These are phyloP conservation scores for Psammodynastes pulverulentus DNA, from an alignment of 2,113 vertebrate genomes.

Conservation along the genomic window DNA sequence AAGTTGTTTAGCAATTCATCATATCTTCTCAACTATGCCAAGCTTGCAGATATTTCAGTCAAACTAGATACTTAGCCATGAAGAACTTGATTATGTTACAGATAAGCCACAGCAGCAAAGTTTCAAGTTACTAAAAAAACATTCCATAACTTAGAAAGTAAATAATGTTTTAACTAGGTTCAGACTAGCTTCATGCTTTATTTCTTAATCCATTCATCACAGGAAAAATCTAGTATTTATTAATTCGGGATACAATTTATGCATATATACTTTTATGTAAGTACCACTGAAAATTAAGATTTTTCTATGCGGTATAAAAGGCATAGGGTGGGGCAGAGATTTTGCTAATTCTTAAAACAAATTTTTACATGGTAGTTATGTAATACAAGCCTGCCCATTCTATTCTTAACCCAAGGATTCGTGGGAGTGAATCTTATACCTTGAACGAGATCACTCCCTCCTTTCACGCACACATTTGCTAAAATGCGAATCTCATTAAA, in stretches of 20 bases:
- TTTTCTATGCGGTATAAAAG: neutral
- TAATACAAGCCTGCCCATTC: neutral
- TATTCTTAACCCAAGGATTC: too few relatives aligned
- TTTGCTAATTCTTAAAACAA: neutral
- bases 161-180: neutral
- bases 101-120: neutral
- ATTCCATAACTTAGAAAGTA: neutral
- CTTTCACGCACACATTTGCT: too few relatives aligned
- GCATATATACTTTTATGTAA: neutral
- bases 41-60: neutral
- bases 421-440: too few relatives aligned
- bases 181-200: neutral
- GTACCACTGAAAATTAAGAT: neutral
- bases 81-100: neutral
- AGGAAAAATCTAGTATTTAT: neutral
- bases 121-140: neutral
- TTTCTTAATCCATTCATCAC: neutral
- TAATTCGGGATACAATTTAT: neutral
- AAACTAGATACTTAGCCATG: neutral
- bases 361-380: neutral
- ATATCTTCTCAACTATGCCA: neutral
- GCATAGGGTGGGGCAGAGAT: neutral
- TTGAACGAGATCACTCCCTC: too few relatives aligned
- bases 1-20: neutral
- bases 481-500: too few relatives aligned